These are phyloP conservation scores for Pissodes strobi DNA, from an alignment of 1,140 invertebrate genomes.

Conservation along the genomic window DNA sequence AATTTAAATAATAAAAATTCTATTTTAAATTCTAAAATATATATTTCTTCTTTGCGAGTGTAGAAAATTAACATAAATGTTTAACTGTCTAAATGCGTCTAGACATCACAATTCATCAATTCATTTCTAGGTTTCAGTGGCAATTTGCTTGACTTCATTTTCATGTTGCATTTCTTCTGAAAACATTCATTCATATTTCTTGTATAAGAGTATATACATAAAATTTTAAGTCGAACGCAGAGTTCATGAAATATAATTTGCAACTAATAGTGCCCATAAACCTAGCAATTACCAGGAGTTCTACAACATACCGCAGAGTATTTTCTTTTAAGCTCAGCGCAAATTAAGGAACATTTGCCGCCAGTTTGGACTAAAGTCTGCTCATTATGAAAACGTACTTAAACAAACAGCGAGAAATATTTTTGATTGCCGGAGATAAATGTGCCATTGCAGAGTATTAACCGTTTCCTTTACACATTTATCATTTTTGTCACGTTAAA, in stretches of 20 bases:
- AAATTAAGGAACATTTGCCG: constrained; percentile 11
- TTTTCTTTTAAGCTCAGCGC: neutral
- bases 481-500: constrained; percentile 7
- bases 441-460: constrained; percentile 2
- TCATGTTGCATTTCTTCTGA: no score
- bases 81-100: no score
- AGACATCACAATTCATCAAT: no score
- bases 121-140: no score
- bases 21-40: no score
- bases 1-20: no score
- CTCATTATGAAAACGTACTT: constrained; percentile 3
- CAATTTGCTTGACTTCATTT: no score
- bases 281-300: neutral
- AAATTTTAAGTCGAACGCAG: neutral
- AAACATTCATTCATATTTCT: no score
- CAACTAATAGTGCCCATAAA: neutral
- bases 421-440: constrained; percentile 2
- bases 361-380: neutral
- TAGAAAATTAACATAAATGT: no score
- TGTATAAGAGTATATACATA: no score
- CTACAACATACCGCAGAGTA: neutral
- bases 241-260: neutral
- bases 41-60: no score
- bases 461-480: constrained; percentile 6
- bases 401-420: constrained; percentile 3